Percentiles rank a stretch among this genome's conserved stretches.
These are phyloP conservation scores for Troides aeacus DNA, from an alignment of 2,888 invertebrate genomes.

Conservation along the genomic window DNA sequence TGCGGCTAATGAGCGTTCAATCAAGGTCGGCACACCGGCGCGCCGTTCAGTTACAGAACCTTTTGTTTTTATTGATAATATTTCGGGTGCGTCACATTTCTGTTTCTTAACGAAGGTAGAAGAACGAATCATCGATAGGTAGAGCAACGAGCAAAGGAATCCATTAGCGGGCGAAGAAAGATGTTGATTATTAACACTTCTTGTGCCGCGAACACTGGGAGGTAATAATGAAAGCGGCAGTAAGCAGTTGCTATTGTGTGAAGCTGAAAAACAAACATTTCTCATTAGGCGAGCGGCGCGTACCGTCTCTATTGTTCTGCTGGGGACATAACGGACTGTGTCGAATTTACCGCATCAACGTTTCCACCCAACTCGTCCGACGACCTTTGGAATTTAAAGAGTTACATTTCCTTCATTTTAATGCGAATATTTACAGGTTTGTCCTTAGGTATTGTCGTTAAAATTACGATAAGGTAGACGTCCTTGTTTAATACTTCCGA, in stretches of 20 bases:
- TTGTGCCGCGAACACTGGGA: conserved; percentile 49
- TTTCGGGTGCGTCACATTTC: not conserved
- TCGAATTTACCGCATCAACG: conserved; percentile 68
- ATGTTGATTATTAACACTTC: conserved; percentile 50
- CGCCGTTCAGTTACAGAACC: conserved; percentile 53
- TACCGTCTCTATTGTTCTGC: conserved; percentile 69
- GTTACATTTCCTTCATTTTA: conserved; percentile 32
- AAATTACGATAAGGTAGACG: conserved; percentile 3
- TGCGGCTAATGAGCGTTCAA: conserved; percentile 33
- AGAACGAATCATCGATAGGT: not conserved
- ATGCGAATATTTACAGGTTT: conserved; percentile 21
- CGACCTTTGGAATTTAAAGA: conserved; percentile 55
- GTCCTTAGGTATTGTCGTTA: conserved; percentile 3
- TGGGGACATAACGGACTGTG: conserved; percentile 74
- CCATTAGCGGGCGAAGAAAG: conserved; percentile 32
- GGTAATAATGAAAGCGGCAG: conserved; percentile 65
- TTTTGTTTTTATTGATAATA: conserved; percentile 36
- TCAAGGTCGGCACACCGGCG: conserved; percentile 48
- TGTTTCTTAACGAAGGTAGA: conserved; percentile 5
- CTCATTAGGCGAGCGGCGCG: conserved; percentile 74
- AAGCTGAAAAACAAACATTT: conserved; percentile 75
- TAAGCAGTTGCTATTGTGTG: conserved; percentile 68
- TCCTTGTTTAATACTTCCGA: conserved; percentile 7
- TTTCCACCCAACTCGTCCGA: conserved; percentile 44
- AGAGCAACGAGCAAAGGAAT: conserved; percentile 20